A percentile compares a stretch with the other conserved stretches of the same genome.
These are phyloP conservation scores for Pelosia muscerda DNA, from an alignment of 2,888 invertebrate species.

Conservation along the genomic window DNA sequence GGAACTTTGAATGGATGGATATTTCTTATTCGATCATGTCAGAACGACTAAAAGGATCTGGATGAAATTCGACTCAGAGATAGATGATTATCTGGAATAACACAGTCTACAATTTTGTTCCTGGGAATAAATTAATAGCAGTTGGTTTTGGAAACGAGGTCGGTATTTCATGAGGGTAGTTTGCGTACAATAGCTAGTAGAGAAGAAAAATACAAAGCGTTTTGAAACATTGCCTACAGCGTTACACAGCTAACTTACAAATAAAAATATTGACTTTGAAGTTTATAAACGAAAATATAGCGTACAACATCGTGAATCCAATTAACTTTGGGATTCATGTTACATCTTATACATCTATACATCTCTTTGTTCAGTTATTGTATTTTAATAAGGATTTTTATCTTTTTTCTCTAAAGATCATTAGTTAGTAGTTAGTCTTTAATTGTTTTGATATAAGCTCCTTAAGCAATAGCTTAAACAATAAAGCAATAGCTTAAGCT, in stretches of 20 bases:
- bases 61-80: background rate
- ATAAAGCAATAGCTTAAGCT: too few relatives aligned
- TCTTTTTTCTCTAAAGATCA: constrained; percentile 11
- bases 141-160: background rate
- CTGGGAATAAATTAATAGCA: background rate
- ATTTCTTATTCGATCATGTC: background rate
- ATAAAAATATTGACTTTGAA: constrained; percentile 17
- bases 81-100: background rate
- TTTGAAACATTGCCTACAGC: background rate
- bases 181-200: background rate
- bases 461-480: too few relatives aligned
- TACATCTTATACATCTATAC: constrained; percentile 10
- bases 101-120: background rate
- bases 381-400: constrained; percentile 14
- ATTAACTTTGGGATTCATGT: constrained; percentile 17
- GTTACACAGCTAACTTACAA: background rate
- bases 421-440: too few relatives aligned
- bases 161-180: background rate
- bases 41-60: background rate
- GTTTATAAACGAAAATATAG: constrained; percentile 6
- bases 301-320: constrained; percentile 9
- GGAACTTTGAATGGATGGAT: background rate
- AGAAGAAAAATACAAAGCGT: background rate
- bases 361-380: constrained; percentile 17
- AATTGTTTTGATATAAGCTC: background rate